phyloP scores from a whole-genome alignment of 2,113 vertebrate species.

The Onychostruthus taczanowskii region DNA sequence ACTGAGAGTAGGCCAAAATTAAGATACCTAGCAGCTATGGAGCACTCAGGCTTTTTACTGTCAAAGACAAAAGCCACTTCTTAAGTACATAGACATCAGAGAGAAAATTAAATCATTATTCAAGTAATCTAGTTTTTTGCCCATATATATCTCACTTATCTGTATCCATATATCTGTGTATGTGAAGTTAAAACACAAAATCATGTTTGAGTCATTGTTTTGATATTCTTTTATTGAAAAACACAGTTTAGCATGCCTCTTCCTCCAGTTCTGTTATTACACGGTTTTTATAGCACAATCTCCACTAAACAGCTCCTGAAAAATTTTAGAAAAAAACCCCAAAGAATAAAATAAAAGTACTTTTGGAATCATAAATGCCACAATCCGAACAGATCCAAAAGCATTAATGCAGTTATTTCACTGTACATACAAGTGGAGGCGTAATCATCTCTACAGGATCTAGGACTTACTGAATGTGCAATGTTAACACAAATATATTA shows the following conservation, averaged over 20 bases:
- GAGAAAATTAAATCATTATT: not conserved
- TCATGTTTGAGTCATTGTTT: not conserved
- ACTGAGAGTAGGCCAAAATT: not conserved
- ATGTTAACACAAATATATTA: not conserved
- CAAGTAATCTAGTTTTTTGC: not conserved
- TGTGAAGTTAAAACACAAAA: not conserved
- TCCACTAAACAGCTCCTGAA: not conserved
- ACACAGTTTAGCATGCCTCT: not conserved
- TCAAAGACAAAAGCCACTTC: not conserved
- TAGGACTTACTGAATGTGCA: not conserved
- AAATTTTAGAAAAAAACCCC: not conserved
- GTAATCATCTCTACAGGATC: not conserved
- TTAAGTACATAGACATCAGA: fast-evolving
- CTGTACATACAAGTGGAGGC: not conserved
- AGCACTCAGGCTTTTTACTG: not conserved
- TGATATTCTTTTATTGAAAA: not conserved
- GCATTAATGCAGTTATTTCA: not conserved
- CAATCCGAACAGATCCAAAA: not conserved
- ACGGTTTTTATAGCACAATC: not conserved
- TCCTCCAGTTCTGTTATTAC: not conserved
- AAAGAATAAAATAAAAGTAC: not conserved
- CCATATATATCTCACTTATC: not conserved
- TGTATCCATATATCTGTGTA: not conserved
- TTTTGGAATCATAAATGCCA: not conserved
- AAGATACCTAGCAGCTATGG: not conserved